Conservation (phyloP, 1,140 invertebrate genomes). For the Pseudomyrmex sp. region DNA sequence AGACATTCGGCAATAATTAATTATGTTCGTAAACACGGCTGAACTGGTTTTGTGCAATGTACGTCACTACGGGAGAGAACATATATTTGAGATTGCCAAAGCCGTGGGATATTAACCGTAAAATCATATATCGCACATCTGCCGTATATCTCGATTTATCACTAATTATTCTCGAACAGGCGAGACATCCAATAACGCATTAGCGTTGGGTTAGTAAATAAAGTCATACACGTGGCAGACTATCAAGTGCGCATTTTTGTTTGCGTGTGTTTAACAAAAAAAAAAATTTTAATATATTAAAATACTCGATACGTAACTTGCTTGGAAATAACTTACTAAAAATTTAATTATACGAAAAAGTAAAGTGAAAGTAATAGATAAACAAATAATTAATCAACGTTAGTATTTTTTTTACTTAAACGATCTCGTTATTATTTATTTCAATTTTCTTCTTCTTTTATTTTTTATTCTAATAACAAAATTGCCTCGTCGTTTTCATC, state of each 20-base stretch:
- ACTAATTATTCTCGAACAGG: constrained; percentile 43
- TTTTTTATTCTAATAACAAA: background rate
- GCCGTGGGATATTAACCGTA: constrained; percentile 34
- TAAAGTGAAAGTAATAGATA: background rate
- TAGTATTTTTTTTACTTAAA: constrained; percentile 14
- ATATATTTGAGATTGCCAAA: constrained; percentile 35
- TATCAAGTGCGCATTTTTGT: background rate
- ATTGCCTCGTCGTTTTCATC: constrained; percentile 21
- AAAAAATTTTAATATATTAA: background rate
- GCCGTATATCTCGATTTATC: constrained; percentile 49
- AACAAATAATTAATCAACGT: background rate
- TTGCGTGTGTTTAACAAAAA: background rate
- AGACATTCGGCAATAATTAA: constrained; percentile 49
- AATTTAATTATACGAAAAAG: background rate
- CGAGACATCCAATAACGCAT: constrained; percentile 12
- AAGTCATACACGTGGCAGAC: background rate
- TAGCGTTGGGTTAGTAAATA: background rate
- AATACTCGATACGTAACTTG: background rate
- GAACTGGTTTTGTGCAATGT: constrained; percentile 18
- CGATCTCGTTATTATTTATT: background rate
- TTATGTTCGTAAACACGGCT: constrained; percentile 39
- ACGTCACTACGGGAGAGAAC: constrained; percentile 8
- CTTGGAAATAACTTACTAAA: background rate
- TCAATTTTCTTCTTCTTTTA: background rate
- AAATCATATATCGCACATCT: constrained; percentile 25